These are phyloP conservation scores for Brienomyrus brachyistius DNA, from an alignment of 2,113 vertebrate genomes.

Conservation along the genomic window DNA sequence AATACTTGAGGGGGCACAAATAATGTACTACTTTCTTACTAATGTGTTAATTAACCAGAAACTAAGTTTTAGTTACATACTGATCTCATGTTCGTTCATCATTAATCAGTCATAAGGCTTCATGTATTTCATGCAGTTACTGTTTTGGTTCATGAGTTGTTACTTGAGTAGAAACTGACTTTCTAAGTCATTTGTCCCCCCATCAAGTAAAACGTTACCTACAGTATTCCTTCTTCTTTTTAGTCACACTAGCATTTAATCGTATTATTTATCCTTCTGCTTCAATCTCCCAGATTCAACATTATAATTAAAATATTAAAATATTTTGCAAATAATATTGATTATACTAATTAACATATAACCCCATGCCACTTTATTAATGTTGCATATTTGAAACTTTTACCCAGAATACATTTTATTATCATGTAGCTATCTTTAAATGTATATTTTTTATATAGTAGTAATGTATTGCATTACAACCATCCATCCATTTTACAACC, in stretches of 20 bases:
- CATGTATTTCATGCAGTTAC: neutral
- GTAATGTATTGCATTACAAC: neutral
- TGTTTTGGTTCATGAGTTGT: neutral
- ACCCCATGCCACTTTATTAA: neutral
- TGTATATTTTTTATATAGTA: neutral
- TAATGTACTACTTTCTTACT: neutral
- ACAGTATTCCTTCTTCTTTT: neutral
- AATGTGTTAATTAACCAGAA: neutral
- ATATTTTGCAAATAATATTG: neutral
- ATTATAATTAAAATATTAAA: neutral
- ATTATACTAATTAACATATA: neutral
- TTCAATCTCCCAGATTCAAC: neutral
- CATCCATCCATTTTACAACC: neutral
- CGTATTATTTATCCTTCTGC: neutral
- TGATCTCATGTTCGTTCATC: neutral
- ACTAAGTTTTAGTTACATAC: neutral
- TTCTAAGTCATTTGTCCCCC: neutral
- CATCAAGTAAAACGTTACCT: neutral
- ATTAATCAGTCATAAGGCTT: neutral
- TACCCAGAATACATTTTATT: neutral
- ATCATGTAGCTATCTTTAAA: neutral
- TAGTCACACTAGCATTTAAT: neutral
- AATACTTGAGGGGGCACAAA: neutral
- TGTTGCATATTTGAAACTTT: neutral
- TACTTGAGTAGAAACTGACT: neutral